Conservation (phyloP, 2,113 vertebrate genomes). For the Charadrius vociferus region DNA sequence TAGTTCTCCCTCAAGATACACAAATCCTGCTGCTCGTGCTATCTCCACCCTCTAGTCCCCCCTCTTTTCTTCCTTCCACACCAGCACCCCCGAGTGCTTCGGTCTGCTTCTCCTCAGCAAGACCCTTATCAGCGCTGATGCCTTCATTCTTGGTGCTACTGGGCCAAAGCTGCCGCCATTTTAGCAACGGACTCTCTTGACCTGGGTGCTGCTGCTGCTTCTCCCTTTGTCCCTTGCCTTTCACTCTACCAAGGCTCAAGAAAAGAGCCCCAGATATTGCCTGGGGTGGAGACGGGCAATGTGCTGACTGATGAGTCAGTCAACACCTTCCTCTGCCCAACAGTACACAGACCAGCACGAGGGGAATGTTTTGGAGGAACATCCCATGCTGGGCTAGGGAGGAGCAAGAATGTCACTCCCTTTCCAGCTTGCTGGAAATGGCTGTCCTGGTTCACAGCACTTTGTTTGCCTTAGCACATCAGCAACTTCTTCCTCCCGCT, state of each 20-base stretch:
- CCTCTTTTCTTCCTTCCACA: not conserved
- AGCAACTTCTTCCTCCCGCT: not conserved
- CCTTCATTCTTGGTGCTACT: not conserved
- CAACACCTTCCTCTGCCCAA: not conserved
- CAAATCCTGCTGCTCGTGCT: not conserved
- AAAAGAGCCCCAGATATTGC: not conserved
- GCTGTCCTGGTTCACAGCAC: not conserved
- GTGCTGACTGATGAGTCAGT: not conserved
- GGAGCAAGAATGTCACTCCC: not conserved
- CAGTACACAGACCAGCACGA: accelerated
- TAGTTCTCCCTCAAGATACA: not conserved
- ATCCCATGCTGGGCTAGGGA: accelerated
- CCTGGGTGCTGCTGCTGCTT: not conserved
- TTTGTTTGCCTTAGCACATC: not conserved
- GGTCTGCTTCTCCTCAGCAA: not conserved
- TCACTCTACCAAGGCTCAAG: accelerated
- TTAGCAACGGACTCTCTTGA: not conserved
- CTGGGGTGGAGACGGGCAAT: accelerated
- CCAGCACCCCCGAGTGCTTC: accelerated
- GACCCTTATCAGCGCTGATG: accelerated
- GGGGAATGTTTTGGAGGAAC: accelerated
- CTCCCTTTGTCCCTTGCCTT: not conserved
- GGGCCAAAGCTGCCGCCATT: not conserved
- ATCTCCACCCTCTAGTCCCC: not conserved
- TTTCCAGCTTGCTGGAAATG: not conserved